These are phyloP conservation scores for Lasiurus borealis DNA, from an alignment of 2,113 vertebrate genomes.

Conservation along the genomic window DNA sequence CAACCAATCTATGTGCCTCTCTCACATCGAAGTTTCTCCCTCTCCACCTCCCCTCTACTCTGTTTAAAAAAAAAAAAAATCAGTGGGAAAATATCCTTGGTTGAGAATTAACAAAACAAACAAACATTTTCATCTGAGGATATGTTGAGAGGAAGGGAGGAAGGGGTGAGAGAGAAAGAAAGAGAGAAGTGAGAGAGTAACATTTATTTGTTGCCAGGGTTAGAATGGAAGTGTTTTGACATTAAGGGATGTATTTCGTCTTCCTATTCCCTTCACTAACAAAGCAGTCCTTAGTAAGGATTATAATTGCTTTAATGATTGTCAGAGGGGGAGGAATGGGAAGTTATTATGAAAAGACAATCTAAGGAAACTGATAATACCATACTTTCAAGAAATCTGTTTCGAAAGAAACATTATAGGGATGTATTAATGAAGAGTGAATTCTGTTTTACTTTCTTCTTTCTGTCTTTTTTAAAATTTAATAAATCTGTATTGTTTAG, in stretches of 20 bases:
- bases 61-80: too few relatives aligned
- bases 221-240: constrained; percentile 4
- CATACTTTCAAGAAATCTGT: background rate
- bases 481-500: too few relatives aligned
- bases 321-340: background rate
- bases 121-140: background rate
- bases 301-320: background rate
- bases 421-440: background rate
- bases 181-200: too few relatives aligned
- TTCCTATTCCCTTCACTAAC: background rate
- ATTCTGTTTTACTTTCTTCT: too few relatives aligned
- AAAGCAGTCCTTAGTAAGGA: background rate
- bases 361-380: background rate
- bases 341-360: background rate
- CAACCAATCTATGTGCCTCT: too few relatives aligned
- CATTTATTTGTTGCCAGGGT: background rate
- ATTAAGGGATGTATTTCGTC: background rate
- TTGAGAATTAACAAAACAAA: too few relatives aligned
- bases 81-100: too few relatives aligned
- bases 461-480: too few relatives aligned
- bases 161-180: too few relatives aligned
- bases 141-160: background rate
- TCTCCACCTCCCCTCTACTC: too few relatives aligned
- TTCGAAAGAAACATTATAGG: background rate
- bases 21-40: too few relatives aligned